Evolutionary conservation across 2,113 vertebrate species (phyloP).

Genomic region (Urocolius indicus): DNA sequence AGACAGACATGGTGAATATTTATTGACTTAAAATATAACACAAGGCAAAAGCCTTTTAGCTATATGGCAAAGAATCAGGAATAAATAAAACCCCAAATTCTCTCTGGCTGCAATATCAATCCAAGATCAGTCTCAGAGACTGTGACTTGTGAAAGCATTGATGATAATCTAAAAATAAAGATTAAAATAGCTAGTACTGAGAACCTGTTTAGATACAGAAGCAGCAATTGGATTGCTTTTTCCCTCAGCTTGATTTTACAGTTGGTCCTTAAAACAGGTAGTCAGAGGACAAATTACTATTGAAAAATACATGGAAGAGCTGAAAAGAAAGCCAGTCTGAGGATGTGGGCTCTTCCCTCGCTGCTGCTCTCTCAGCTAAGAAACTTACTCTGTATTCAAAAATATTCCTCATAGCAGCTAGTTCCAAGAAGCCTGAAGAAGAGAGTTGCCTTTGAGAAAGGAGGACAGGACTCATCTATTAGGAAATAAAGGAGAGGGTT

Average conservation of each 20-base stretch:
- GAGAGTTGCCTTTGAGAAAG: background rate
- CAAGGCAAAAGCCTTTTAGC: background rate
- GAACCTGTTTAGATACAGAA: background rate
- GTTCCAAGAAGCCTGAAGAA: background rate
- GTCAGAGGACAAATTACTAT: background rate
- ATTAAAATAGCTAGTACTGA: background rate
- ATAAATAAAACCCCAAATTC: slow-evolving; percentile 2
- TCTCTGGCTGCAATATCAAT: background rate
- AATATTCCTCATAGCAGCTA: background rate
- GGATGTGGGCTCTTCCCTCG: background rate
- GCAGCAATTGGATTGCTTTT: background rate
- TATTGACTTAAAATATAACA: slow-evolving; percentile 2
- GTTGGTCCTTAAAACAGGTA: background rate
- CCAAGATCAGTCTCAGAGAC: background rate
- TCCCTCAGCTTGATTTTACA: background rate
- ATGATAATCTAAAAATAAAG: background rate
- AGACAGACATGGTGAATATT: background rate
- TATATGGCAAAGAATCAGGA: background rate
- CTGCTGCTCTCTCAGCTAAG: background rate
- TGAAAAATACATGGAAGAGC: background rate
- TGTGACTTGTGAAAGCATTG: background rate
- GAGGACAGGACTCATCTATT: background rate
- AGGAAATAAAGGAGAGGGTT: background rate
- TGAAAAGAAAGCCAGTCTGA: background rate
- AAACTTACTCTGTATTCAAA: background rate